Evolutionary conservation across 2,888 invertebrate species (phyloP).

Genomic region (Drosophila koepferae): DNA sequence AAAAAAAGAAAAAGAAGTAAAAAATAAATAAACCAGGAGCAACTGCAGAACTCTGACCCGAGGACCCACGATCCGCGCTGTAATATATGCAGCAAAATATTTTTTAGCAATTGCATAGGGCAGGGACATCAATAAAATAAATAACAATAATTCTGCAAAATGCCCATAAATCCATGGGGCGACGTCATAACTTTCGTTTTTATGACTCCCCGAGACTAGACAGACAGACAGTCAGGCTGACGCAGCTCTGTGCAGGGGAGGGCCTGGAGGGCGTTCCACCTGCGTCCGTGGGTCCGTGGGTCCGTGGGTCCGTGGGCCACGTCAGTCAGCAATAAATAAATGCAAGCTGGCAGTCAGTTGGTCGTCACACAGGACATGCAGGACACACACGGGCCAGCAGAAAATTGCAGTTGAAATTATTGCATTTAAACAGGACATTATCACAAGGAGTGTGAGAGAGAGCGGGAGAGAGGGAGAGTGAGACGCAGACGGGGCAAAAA

Average conservation of each 20-base stretch:
- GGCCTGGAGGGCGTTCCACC: background rate
- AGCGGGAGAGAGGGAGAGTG: slow-evolving; percentile 7
- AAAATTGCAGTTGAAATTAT: slow-evolving; percentile 80
- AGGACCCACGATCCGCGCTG: slow-evolving; percentile 23
- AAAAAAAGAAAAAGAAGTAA: too few species aligned
- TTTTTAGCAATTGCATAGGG: slow-evolving; percentile 71
- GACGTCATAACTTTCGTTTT: slow-evolving; percentile 84
- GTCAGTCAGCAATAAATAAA: slow-evolving; percentile 82
- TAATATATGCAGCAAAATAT: slow-evolving; percentile 76
- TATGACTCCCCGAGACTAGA: slow-evolving; percentile 80
- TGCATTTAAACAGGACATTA: slow-evolving; percentile 82
- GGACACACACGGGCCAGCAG: slow-evolving; percentile 29
- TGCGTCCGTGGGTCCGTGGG: slow-evolving; percentile 17
- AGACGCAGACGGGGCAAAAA: slow-evolving; percentile 56
- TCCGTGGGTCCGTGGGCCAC: slow-evolving; percentile 50
- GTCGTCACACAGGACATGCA: slow-evolving; percentile 67
- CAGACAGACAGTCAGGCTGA: slow-evolving; percentile 45
- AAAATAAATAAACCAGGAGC: background rate
- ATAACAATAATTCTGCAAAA: slow-evolving; percentile 83
- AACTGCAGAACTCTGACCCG: background rate
- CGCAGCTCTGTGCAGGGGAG: slow-evolving; percentile 18
- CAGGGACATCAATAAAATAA: slow-evolving; percentile 77
- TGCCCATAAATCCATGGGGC: slow-evolving; percentile 81
- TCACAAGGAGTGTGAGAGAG: slow-evolving; percentile 48
- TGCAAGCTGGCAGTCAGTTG: slow-evolving; percentile 83